These are phyloP conservation scores for Pachycephus smyrnensis DNA, from an alignment of 2,888 invertebrate genomes.

Conservation along the genomic window DNA sequence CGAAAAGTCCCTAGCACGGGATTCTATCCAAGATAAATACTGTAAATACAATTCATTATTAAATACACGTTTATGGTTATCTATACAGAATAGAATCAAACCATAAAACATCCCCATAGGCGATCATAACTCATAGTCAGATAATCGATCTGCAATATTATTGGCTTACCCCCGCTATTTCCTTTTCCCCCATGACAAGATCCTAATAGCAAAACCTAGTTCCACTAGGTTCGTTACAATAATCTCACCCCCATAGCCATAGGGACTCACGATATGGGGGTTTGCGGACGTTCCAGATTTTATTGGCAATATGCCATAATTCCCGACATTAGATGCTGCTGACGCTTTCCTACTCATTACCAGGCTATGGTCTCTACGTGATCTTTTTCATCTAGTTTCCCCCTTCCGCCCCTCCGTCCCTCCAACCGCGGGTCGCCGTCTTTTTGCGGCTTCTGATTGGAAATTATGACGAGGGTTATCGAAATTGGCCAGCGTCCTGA, in stretches of 20 bases:
- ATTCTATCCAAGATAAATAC: not conserved
- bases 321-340: conserved; percentile 66
- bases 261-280: conserved; percentile 32
- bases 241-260: conserved; percentile 32
- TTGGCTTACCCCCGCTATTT: conserved; percentile 16
- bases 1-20: not conserved
- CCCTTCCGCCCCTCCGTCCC: not conserved
- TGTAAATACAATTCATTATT: not conserved
- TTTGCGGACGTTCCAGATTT: conserved; percentile 54
- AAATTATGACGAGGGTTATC: conserved; percentile 55
- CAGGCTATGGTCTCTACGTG: conserved; percentile 53
- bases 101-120: not conserved
- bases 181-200: conserved; percentile 23
- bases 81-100: not conserved
- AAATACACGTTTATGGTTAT: not conserved
- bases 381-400: conserved; percentile 38
- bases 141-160: conserved; percentile 54
- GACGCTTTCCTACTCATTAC: conserved; percentile 66
- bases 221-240: conserved; percentile 59
- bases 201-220: conserved; percentile 55
- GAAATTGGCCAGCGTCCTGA: conserved; percentile 31
- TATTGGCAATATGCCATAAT: conserved; percentile 68
- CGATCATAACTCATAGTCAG: conserved; percentile 20
- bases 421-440: conserved; percentile 28
- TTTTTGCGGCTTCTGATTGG: conserved; percentile 57